Base-by-base conservation (phyloP, 2,113 vertebrate genomes). In the Hemiscyllium ocellatum region DNA sequence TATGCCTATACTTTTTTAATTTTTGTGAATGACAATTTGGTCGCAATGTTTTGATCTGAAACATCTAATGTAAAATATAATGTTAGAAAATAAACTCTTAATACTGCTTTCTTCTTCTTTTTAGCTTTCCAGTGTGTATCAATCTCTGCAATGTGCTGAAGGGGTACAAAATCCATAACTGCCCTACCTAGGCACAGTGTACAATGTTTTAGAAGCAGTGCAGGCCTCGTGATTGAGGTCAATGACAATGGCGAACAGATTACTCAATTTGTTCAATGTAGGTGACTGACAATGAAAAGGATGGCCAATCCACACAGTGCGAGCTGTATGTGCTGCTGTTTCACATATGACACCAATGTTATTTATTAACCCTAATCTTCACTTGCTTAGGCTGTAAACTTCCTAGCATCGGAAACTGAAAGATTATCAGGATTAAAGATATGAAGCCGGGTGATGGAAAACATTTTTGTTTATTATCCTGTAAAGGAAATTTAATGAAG, bases 361-460 rank as follows among this genome's bases (percentile, higher is more conserved):
- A 83, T 26, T 89, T 56, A 89, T 52, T 50, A 89, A 89, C 50
- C 50, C 19, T 89, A 89, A 52, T 89, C 86, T 50, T 56, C 50
- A 89, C 50, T 52, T 89, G 86, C 12, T 50, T 20, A 89, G 50
- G 22, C 22, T 56, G 86, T 89, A 52, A 56, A 50, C 56, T 89
- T 56, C 86, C 26, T 24, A 50, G 86, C 86, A 89, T 29, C 26
- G 86, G 50, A 52, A 89, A 89, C 47, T 56, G 47, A 89, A 56
- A 89, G 86, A 89, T 89, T 89, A 89, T 89, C 86, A 89, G 86
- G 86, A 89, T 89, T 89, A 89, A 56, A 24, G 22, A 15, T 56
- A 52, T 89, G 86, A 89, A 22, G 50, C 56, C 26, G 56, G 86
- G 86, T 89, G 50, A 89, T 89, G 86, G 86, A 89, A 52, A 89